Evolutionary conservation across 2,888 invertebrate species (phyloP).

Genomic region (Andrena minutula): DNA sequence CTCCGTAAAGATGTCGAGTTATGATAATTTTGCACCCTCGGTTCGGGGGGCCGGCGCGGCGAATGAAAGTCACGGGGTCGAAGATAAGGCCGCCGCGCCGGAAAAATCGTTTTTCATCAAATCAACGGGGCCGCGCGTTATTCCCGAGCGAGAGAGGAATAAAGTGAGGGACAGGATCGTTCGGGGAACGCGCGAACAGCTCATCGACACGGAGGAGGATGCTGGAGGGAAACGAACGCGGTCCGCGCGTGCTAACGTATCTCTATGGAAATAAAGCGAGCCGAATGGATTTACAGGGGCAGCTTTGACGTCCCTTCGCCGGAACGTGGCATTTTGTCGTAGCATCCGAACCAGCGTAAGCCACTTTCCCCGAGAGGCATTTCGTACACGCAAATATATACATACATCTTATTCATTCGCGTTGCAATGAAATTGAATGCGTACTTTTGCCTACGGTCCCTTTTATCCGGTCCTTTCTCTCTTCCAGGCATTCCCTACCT

Average conservation of each 20-base stretch:
- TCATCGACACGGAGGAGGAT: background rate
- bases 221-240: constrained; percentile 11
- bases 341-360: constrained; percentile 35
- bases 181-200: background rate
- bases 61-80: constrained; percentile 12
- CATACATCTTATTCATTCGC: constrained; percentile 59
- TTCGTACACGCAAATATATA: constrained; percentile 53
- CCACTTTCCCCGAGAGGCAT: constrained; percentile 58
- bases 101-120: constrained; percentile 40
- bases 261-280: constrained; percentile 45
- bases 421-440: constrained; percentile 63
- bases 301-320: constrained; percentile 57
- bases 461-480: constrained; percentile 49
- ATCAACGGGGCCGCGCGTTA: constrained; percentile 15
- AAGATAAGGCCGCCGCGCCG: constrained; percentile 10
- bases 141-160: background rate
- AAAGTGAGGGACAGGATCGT: constrained; percentile 10
- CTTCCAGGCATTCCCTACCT: constrained; percentile 12
- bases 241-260: constrained; percentile 42
- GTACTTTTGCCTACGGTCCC: constrained; percentile 32
- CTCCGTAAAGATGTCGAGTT: constrained; percentile 64
- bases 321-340: constrained; percentile 48
- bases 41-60: background rate
- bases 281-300: constrained; percentile 44
- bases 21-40: constrained; percentile 69